phyloP scores from a whole-genome alignment of 2,797 vertebrate genomes.

The Pristis pectinata region DNA sequence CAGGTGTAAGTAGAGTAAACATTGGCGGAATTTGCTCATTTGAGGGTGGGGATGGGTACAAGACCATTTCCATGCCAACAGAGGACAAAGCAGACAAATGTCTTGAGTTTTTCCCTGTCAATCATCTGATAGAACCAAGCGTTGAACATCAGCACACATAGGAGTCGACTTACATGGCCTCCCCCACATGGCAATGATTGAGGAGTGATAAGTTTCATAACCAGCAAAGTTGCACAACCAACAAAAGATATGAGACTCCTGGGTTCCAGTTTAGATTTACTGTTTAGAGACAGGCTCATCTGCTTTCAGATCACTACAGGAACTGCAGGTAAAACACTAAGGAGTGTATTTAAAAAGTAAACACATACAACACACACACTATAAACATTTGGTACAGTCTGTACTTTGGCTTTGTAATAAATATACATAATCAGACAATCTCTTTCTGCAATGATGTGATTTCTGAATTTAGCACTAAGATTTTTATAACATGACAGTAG shows the following conservation, averaged over 20 bases:
- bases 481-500: not conserved
- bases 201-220: too few relatives aligned
- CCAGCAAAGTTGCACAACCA: not conserved
- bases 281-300: not conserved
- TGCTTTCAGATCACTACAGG: not conserved
- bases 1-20: too few relatives aligned
- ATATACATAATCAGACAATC: not conserved
- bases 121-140: too few relatives aligned
- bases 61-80: too few relatives aligned
- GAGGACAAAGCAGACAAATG: too few relatives aligned
- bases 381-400: not conserved
- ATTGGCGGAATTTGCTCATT: too few relatives aligned
- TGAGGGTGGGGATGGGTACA: too few relatives aligned
- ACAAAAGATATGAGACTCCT: not conserved
- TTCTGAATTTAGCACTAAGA: not conserved
- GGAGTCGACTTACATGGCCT: too few relatives aligned
- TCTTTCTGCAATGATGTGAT: not conserved
- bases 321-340: not conserved
- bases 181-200: too few relatives aligned
- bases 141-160: too few relatives aligned
- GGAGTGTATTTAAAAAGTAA: constrained; percentile 4
- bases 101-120: too few relatives aligned
- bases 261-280: not conserved
- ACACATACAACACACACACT: not conserved
- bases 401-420: not conserved